phyloP scores from a whole-genome alignment of 2,113 vertebrate genomes.

The Herpetotheres cachinnans region DNA sequence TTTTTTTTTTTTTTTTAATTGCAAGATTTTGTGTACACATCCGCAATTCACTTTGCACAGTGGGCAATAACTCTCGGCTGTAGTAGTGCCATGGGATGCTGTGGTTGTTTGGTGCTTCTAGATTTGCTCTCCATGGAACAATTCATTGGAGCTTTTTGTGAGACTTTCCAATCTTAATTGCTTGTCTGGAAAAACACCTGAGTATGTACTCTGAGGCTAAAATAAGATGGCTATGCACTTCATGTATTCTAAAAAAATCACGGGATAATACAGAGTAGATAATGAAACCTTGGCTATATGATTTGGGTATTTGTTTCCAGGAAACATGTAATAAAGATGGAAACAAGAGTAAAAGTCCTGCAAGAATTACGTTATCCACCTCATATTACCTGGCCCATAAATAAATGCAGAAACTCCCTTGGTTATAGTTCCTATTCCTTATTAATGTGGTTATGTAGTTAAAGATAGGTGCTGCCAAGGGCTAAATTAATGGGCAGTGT shows the following conservation, averaged over 20 bases:
- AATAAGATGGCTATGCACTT: conserved; percentile 71
- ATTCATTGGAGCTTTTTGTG: conserved; percentile 71
- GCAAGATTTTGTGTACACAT: conserved; percentile 28
- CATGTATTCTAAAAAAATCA: conserved; percentile 70
- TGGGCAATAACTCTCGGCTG: conserved; percentile 67
- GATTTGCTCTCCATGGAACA: conserved; percentile 75
- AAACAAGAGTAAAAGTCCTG: not conserved
- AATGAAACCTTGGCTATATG: conserved; percentile 60
- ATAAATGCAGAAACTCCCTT: not conserved
- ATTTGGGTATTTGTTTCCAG: conserved; percentile 60
- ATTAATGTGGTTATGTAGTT: not conserved
- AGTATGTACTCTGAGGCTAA: conserved; percentile 68
- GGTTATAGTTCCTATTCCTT: not conserved
- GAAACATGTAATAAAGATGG: conserved; percentile 25
- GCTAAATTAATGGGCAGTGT: not conserved
- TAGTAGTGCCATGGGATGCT: conserved; percentile 66
- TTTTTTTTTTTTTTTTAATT: conserved; percentile 28
- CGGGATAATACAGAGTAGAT: conserved; percentile 48
- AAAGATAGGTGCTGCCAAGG: not conserved
- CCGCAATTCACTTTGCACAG: conserved; percentile 44
- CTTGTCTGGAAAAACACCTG: conserved; percentile 74
- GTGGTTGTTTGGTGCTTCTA: conserved; percentile 73
- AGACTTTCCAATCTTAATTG: conserved; percentile 84
- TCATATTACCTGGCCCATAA: not conserved
- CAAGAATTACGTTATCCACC: not conserved